These are phyloP conservation scores for Perca flavescens DNA, from an alignment of 2,113 vertebrate genomes.

Conservation along the genomic window DNA sequence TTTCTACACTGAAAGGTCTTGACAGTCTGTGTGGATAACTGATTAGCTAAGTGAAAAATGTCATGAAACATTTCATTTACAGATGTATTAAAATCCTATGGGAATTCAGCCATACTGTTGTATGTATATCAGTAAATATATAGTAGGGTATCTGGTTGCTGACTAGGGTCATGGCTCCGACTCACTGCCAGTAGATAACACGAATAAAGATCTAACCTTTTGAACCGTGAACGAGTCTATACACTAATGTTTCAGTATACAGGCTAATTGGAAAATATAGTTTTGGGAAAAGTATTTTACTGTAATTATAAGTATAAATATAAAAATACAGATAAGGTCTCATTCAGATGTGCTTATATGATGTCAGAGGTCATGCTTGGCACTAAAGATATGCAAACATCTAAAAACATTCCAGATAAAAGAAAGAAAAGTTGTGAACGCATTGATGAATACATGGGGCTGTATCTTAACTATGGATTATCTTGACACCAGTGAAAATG, in stretches of 20 bases:
- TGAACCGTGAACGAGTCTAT: not conserved
- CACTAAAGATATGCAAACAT: conserved; percentile 2
- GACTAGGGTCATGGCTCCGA: not conserved
- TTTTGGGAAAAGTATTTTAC: not conserved
- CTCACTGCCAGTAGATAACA: not conserved
- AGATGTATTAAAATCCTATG: not conserved
- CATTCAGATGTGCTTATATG: not conserved
- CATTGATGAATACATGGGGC: not conserved
- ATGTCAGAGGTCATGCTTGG: not conserved
- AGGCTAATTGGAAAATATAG: not conserved
- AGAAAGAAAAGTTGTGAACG: not conserved
- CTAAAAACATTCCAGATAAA: not conserved
- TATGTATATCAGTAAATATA: not conserved
- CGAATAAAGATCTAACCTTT: not conserved
- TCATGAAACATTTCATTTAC: not conserved
- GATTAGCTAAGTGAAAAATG: not conserved
- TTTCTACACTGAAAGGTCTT: too few species aligned
- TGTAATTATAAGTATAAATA: not conserved
- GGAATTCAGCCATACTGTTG: not conserved
- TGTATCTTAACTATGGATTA: conserved; percentile 1
- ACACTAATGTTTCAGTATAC: not conserved
- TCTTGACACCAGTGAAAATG: conserved; percentile 30
- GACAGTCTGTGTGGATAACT: too few species aligned
- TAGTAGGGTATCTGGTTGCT: not conserved
- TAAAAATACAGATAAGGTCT: not conserved